These are phyloP conservation scores for Leucoptera coffeella DNA, from an alignment of 2,888 invertebrate genomes.

Conservation along the genomic window DNA sequence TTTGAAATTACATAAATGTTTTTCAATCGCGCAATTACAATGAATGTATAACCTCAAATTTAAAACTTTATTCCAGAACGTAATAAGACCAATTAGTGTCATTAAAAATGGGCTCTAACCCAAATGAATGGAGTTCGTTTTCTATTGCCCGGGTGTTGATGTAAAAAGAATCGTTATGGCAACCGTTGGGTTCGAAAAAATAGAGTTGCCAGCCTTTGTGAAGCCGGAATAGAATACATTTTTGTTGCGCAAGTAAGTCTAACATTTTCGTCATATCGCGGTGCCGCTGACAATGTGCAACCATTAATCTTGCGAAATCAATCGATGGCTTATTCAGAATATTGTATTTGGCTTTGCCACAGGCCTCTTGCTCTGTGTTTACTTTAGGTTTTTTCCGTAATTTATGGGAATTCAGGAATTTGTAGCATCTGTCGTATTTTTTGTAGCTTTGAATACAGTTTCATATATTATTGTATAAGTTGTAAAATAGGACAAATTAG, in stretches of 20 bases:
- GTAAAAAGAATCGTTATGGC: no score
- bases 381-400: conserved; percentile 47
- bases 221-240: conserved; percentile 22
- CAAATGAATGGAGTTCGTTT: conserved; percentile 7
- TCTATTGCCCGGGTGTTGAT: no score
- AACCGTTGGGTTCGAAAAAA: no score
- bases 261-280: conserved; percentile 33
- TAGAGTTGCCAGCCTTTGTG: conserved; percentile 22
- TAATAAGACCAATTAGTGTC: no score
- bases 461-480: no score
- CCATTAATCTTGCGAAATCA: conserved; percentile 54
- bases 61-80: no score
- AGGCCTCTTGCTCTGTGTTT: conserved; percentile 42
- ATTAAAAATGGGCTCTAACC: neutral
- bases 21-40: no score
- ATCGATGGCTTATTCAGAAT: conserved; percentile 54
- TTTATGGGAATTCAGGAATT: conserved; percentile 26
- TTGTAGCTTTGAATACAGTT: no score
- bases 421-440: conserved; percentile 36
- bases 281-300: conserved; percentile 47
- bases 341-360: conserved; percentile 47
- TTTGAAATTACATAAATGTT: no score
- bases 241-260: conserved; percentile 23
- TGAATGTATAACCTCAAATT: no score
- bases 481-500: no score